phyloP scores from a whole-genome alignment of 2,113 vertebrate genomes.

The Halichoeres trimaculatus region DNA sequence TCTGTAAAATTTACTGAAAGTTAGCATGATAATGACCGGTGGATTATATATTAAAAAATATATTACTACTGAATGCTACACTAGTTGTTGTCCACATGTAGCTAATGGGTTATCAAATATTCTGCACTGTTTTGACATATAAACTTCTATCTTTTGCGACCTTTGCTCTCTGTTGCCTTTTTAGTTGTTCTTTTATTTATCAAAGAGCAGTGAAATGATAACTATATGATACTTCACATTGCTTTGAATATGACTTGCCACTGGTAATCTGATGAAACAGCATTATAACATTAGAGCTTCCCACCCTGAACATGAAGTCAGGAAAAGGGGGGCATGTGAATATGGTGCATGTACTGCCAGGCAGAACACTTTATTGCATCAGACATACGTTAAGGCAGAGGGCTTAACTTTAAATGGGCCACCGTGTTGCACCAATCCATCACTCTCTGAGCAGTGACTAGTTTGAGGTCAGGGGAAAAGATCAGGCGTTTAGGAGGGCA shows the following conservation, averaged over 20 bases:
- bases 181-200: background rate
- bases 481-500: constrained; percentile 57
- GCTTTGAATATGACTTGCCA: background rate
- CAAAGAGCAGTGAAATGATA: background rate
- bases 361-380: constrained; percentile 44
- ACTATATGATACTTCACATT: background rate
- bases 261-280: background rate
- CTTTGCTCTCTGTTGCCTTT: background rate
- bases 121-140: too few species aligned
- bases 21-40: too few species aligned
- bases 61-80: too few species aligned
- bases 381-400: constrained; percentile 41
- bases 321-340: background rate
- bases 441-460: constrained; percentile 44
- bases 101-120: too few species aligned
- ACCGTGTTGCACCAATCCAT: constrained; percentile 64
- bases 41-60: too few species aligned
- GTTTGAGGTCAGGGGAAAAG: constrained; percentile 61
- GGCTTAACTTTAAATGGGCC: constrained; percentile 74
- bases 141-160: too few species aligned
- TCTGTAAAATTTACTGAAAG: too few species aligned
- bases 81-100: too few species aligned
- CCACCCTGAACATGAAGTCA: background rate
- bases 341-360: constrained; percentile 19
- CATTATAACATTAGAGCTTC: background rate